Conservation (phyloP, 2,888 invertebrate species). For the Incurvaria masculella region DNA sequence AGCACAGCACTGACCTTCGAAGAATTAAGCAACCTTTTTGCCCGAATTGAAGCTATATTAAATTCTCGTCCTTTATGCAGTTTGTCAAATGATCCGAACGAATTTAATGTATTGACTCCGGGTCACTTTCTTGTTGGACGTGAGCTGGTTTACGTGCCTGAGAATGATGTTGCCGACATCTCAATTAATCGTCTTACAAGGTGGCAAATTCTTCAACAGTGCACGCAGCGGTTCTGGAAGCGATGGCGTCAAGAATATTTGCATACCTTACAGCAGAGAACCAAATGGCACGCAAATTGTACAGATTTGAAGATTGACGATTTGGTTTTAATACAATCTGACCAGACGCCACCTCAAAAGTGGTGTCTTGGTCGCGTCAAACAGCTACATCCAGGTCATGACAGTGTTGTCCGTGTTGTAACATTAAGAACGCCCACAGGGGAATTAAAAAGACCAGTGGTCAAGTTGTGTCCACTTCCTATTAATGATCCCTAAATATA, state of each 20-base stretch:
- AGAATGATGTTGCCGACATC: conserved; percentile 5
- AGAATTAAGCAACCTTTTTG: conserved; percentile 13
- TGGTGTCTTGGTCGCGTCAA: conserved; percentile 8
- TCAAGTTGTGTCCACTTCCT: too few relatives aligned
- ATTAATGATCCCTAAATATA: too few relatives aligned
- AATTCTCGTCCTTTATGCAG: conserved; percentile 11
- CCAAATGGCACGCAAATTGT: conserved; percentile 9
- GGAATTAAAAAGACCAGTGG: too few relatives aligned
- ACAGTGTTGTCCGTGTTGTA: conserved; percentile 11
- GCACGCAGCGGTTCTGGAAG: conserved; percentile 14
- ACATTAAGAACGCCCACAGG: too few relatives aligned
- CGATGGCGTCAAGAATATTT: conserved; percentile 14
- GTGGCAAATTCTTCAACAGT: conserved; percentile 14
- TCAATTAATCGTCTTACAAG: conserved; percentile 8
- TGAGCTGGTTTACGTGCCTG: conserved; percentile 5
- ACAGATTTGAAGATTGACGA: conserved; percentile 6
- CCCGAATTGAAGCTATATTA: conserved; percentile 9
- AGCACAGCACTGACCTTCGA: conserved; percentile 11
- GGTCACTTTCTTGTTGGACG: conserved; percentile 12
- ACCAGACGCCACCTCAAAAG: conserved; percentile 6
- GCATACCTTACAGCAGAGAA: conserved; percentile 14
- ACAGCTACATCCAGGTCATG: conserved; percentile 10
- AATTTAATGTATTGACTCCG: conserved; percentile 12
- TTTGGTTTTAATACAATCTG: conserved; percentile 4
- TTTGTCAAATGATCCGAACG: conserved; percentile 10